Base-by-base conservation (phyloP, 2,113 vertebrate genomes). In the Peromyscus californicus region DNA sequence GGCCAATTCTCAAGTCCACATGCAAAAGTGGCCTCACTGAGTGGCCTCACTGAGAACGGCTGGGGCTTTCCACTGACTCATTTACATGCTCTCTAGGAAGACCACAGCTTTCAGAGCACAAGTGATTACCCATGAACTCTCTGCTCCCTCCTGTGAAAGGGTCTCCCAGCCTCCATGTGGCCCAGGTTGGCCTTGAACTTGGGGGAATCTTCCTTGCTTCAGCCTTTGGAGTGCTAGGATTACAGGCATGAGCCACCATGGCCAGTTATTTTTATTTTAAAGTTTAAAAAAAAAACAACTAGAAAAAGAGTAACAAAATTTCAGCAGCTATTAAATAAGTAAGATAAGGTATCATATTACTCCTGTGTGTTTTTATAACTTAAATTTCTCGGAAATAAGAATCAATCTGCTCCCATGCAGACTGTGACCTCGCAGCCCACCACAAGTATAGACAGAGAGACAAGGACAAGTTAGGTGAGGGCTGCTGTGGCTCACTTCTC, bases 221-320 rank as follows among this genome's bases (percentile, higher is more conserved):
- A 54, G 51, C 19, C 19, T 57, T 51, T 4, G 10, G 31, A 57
- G 9, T 80, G 51, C 31, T 80, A 36, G 51, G 17, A 74, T 80
- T 80, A 57, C 10, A 80, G 17, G 33, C 78, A 19, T 54, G 78
- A 80, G 31, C 48, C 78, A 36, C 16, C 1, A 54, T 5, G 78
- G 31, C 17, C 48, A 54, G 78, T 36, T 54, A 54, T 80, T 67
- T 67, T 59, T 59, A 59, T 76, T 42, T 80, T 80, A 54, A 11
- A 65, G 72, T 90, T 90, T 51, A 51, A 51, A 54, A 94, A 94
- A 94, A 79, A 92, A 90, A 92, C 82, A 83, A 67, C 65, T 74
- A 92, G n/a, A 75, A 96, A 88, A 5, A 57, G 88, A 15, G 51
- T 42, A n/a, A 91, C 2, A 87, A 45, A 69, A 63, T 88, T 74